Conservation (phyloP, 2,797 vertebrate species). For the Chelmon rostratus region DNA sequence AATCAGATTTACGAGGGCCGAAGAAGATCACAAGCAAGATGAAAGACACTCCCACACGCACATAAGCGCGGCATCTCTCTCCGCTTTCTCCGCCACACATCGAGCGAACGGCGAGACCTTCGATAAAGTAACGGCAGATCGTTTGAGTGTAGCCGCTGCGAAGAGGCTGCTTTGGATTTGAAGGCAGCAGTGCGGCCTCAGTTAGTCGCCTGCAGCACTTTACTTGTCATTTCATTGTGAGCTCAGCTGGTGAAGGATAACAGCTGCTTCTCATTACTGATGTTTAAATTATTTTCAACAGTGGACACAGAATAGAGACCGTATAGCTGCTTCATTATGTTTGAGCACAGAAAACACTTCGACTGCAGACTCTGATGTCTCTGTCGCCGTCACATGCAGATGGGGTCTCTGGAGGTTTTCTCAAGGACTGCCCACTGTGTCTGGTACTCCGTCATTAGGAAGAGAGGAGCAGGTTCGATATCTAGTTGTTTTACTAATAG, state of each 20-base stretch:
- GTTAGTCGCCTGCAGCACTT: slow-evolving; percentile 64
- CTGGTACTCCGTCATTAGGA: slow-evolving; percentile 29
- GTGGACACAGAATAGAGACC: slow-evolving; percentile 62
- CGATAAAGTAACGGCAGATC: slow-evolving; percentile 42
- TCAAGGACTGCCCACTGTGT: background rate
- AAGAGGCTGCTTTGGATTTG: slow-evolving; percentile 50
- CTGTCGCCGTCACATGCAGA: slow-evolving; percentile 38
- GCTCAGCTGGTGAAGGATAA: slow-evolving; percentile 76
- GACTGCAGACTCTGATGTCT: slow-evolving; percentile 54
- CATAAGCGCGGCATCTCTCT: slow-evolving; percentile 17
- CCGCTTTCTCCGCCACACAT: slow-evolving; percentile 19
- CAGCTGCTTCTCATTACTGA: slow-evolving; percentile 80
- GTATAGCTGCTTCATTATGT: slow-evolving; percentile 55
- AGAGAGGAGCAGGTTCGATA: background rate
- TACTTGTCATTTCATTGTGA: slow-evolving; percentile 64
- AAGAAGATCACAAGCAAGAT: slow-evolving; percentile 38
- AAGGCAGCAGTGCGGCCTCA: slow-evolving; percentile 43
- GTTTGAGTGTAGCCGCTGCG: slow-evolving; percentile 36
- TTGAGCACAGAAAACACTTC: slow-evolving; percentile 51
- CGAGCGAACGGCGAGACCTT: slow-evolving; percentile 38
- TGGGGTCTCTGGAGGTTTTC: slow-evolving; percentile 29
- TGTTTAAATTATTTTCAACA: slow-evolving; percentile 71
- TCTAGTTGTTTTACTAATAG: slow-evolving; percentile 1
- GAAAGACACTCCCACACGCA: slow-evolving; percentile 7
- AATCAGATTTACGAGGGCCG: slow-evolving; percentile 11